phyloP scores from a whole-genome alignment of 92 coral and sea anemone species.

The Diadumene lineata region DNA sequence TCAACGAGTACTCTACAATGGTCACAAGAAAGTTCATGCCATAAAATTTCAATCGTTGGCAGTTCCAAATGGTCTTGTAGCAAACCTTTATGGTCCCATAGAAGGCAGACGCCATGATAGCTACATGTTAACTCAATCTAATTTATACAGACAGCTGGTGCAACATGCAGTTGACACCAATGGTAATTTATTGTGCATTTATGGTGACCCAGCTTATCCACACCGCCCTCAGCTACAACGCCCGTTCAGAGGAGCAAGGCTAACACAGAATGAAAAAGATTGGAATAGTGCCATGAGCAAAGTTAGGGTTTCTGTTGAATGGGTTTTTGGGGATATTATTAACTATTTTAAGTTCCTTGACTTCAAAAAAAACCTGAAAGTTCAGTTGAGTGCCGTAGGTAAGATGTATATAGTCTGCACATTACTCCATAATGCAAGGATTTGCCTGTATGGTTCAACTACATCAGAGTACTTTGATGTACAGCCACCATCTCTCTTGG shows the following conservation, averaged over 20 bases:
- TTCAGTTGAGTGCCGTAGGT: slow-evolving; percentile 42
- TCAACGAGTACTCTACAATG: too few relatives aligned
- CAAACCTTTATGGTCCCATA: neutral
- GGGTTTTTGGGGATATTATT: slow-evolving; percentile 37
- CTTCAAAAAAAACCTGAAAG: slow-evolving; percentile 35
- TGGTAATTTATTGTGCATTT: slow-evolving; percentile 17
- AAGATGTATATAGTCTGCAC: slow-evolving; percentile 29
- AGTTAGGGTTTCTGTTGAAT: slow-evolving; percentile 41
- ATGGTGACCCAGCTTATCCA: slow-evolving; percentile 61
- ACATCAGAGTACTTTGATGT: slow-evolving; percentile 22
- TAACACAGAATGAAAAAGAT: slow-evolving; percentile 18
- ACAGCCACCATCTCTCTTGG: too few relatives aligned
- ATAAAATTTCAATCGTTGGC: neutral
- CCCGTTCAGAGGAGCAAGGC: slow-evolving; percentile 25
- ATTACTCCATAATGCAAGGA: slow-evolving; percentile 7
- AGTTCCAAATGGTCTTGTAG: neutral
- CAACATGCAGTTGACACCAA: slow-evolving; percentile 19
- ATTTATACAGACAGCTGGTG: neutral
- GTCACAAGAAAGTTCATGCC: too few relatives aligned
- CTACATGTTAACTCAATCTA: neutral
- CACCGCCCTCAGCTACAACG: slow-evolving; percentile 28
- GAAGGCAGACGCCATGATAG: slow-evolving; percentile 8
- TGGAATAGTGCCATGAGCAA: slow-evolving; percentile 39
- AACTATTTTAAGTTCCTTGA: slow-evolving; percentile 35
- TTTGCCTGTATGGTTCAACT: slow-evolving; percentile 27